Base-by-base conservation (phyloP, 2,797 vertebrate genomes). In the Phoeniculus purpureus region DNA sequence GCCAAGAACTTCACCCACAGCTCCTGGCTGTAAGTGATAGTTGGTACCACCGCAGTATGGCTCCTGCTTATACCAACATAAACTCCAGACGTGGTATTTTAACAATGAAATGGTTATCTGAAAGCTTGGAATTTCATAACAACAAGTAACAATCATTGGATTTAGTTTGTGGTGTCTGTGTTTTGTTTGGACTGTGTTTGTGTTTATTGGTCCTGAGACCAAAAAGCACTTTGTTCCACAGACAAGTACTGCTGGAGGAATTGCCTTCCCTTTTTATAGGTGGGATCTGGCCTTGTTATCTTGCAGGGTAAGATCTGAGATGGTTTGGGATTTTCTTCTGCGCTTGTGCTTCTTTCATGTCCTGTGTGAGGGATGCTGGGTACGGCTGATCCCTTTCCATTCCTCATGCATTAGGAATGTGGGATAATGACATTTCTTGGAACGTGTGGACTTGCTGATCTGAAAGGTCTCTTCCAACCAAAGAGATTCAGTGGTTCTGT, bases 161-260 rank as follows among this genome's bases (percentile, higher is more conserved):
- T 9, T 34, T 26, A 50, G 47, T 17, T 0, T 19, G 12, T 64
- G 43, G 6, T 4, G 0, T 6, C 12, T 74, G 29, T 1, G 0
- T 18, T 68, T 29, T 18, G 5, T 67, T 68, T 55, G 74, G 47
- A 7, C 22, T 54, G 16, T 31, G 17, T 72, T 68, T n/a, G 40
- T 22, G 14, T 43, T 73, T 50, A 21, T 37, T 72, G 23, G 18
- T 45, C 45, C 18, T 25, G 40, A 74, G 34, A 50, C 48, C 32
- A 58, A 70, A 59, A 32, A 60, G 12, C n/a, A 13, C 58, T 52
- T 50, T 45, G 8, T 9, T 52, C 20, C 52, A 31, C 55, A 26
- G 48, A 43, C n/a, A 60, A 54, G 51, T 21, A 25, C 54, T 20
- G 2, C 31, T 56, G 52, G 66, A 27, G 52, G 66, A 27, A 27